Evolutionary conservation across 2,113 vertebrate species (phyloP).

Genomic region (Hylia prasina): DNA sequence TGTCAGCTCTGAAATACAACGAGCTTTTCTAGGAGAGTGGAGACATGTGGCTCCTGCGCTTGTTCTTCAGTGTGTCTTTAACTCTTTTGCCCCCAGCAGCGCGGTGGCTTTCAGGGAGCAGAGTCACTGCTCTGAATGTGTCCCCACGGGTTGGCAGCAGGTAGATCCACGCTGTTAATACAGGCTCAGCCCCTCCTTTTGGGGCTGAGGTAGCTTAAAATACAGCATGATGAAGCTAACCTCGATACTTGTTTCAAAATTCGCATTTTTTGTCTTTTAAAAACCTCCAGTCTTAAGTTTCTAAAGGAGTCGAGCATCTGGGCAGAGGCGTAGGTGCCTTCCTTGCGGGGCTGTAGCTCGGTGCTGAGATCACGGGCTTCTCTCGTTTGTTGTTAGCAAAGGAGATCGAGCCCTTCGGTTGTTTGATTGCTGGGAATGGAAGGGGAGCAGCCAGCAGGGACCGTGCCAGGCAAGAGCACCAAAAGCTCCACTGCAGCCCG

Average conservation of each 20-base stretch:
- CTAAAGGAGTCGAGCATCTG: neutral
- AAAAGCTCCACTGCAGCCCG: constrained; percentile 79
- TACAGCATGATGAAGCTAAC: neutral
- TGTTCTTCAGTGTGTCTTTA: constrained; percentile 9
- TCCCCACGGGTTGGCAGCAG: neutral
- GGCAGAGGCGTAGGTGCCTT: neutral
- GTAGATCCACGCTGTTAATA: neutral
- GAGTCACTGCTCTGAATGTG: neutral
- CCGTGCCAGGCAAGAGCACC: constrained; percentile 80
- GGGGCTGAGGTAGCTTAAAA: neutral
- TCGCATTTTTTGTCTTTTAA: neutral
- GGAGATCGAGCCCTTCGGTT: constrained; percentile 22
- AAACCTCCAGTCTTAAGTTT: neutral
- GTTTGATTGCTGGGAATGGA: constrained; percentile 37
- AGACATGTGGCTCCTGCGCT: neutral
- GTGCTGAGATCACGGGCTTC: constrained; percentile 5
- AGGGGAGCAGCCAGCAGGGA: constrained; percentile 43
- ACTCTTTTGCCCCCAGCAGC: constrained; percentile 27
- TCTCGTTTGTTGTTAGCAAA: constrained; percentile 52
- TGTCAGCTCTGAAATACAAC: neutral
- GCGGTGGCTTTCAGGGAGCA: neutral
- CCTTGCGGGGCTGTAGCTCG: neutral
- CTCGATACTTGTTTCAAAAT: neutral
- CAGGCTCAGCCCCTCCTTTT: neutral
- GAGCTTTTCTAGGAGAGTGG: neutral